Base-by-base conservation (phyloP, 2,888 invertebrate species). In the Oscheius sp. region DNA sequence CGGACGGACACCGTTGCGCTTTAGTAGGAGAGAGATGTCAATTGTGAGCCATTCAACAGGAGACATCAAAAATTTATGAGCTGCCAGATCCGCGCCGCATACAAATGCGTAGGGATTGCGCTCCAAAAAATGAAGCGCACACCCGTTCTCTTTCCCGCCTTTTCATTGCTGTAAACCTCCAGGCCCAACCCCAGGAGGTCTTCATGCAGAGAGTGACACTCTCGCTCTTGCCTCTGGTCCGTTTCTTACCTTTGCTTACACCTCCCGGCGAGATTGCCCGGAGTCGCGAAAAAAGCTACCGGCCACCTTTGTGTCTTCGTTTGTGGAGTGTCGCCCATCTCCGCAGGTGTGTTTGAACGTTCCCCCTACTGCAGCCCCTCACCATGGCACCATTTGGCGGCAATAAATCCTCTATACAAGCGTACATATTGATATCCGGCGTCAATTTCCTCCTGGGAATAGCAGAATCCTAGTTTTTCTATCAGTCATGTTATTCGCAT, bases 41-140 rank as follows among this genome's bases (percentile, higher is more conserved):
- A 68, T 68, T 68, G 68, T 55, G 53, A 55, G 53, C 55, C 53
- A 55, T 68, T 55, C 55, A 35, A 35, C 68, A 53, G 42, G 37
- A 29, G 21, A n/a, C 55, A 55, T 68, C 68, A 68, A 68, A 68
- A 68, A 68, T 68, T 68, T 68, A 68, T 68, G 68, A 68, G 68
- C 55, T 68, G 68, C 68, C 68, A 68, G 53, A 68, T 68, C 68
- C 53, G 32, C 53, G 68, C 42, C 55, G 4, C 50, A 50, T 63
- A 68, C 55, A 53, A 68, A 55, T 53, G 32, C 35, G 68, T 35
- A 53, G 68, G 68, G 68, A 37, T 55, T 68, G 53, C 37, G 35
- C 9, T 33, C 59, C 42, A 32, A 42, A 60, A 60, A 60, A 11
- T 53, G 29, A 29, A 53, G 53, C 53, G 59, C 13, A 13, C 42